These are phyloP conservation scores for Zapus hudsonius DNA, from an alignment of 2,113 vertebrate species.

Conservation along the genomic window DNA sequence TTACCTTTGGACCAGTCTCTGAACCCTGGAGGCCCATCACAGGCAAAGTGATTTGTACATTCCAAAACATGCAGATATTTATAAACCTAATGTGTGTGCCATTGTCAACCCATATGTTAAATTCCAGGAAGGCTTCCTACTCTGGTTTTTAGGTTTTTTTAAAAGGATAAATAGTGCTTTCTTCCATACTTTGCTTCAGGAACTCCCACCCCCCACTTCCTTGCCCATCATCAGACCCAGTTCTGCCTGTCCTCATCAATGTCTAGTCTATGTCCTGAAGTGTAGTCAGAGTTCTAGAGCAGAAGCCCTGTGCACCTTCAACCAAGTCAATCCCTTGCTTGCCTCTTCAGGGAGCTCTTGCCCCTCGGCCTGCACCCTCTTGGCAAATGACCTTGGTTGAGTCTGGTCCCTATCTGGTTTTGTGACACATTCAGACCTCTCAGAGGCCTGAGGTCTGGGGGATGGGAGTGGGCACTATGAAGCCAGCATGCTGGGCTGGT, in stretches of 20 bases:
- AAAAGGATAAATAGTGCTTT: not conserved
- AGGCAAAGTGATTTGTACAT: not conserved
- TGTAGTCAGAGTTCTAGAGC: not conserved
- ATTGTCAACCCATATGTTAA: not conserved
- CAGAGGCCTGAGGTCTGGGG: not conserved
- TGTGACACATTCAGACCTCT: not conserved
- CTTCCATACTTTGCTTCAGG: not conserved
- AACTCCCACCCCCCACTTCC: accelerated
- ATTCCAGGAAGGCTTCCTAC: not conserved
- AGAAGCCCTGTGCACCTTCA: not conserved
- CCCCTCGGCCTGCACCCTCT: not conserved
- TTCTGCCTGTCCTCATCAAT: not conserved
- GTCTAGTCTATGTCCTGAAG: not conserved
- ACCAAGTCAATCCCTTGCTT: too few relatives aligned
- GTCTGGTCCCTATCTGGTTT: not conserved
- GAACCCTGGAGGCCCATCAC: not conserved
- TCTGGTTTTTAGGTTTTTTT: not conserved
- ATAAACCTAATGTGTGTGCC: not conserved
- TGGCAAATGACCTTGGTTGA: not conserved
- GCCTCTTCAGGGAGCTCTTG: not conserved
- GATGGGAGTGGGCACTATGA: not conserved
- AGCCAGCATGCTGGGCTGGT: not conserved
- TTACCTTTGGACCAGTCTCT: not conserved
- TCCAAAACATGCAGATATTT: not conserved
- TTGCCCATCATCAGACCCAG: accelerated